Evolutionary conservation across 2,113 vertebrate species (phyloP).

Genomic region (Leucosticte australis): DNA sequence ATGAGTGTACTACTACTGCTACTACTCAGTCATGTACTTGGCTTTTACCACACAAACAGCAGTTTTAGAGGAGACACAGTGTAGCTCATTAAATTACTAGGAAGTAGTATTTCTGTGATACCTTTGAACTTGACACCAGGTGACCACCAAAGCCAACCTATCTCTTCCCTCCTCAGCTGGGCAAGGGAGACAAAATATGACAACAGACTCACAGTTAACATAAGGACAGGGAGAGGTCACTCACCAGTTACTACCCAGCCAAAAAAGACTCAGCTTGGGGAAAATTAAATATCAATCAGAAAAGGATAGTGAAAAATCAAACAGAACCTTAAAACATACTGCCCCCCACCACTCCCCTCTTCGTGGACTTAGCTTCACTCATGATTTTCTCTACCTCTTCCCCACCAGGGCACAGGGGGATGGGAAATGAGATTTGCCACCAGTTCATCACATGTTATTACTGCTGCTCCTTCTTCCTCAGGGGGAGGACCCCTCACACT

Average conservation of each 20-base stretch:
- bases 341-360: accelerated
- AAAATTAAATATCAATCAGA: background rate
- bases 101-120: background rate
- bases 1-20: background rate
- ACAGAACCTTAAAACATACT: background rate
- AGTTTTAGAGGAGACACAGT: background rate
- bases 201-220: accelerated
- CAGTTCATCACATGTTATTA: background rate
- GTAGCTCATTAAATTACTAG: background rate
- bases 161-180: background rate
- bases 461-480: background rate
- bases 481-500: background rate
- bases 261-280: background rate
- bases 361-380: background rate
- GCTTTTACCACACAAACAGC: background rate
- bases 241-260: background rate
- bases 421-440: background rate
- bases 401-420: accelerated
- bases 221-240: background rate
- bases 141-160: background rate
- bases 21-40: background rate
- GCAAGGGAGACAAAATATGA: background rate
- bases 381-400: background rate
- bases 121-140: background rate
- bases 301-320: background rate